Percentiles rank a stretch among this genome's conserved stretches.
Evolutionary conservation across 2,797 vertebrate genomes (phyloP).

Genomic region (Cercopithecus neglectus): DNA sequence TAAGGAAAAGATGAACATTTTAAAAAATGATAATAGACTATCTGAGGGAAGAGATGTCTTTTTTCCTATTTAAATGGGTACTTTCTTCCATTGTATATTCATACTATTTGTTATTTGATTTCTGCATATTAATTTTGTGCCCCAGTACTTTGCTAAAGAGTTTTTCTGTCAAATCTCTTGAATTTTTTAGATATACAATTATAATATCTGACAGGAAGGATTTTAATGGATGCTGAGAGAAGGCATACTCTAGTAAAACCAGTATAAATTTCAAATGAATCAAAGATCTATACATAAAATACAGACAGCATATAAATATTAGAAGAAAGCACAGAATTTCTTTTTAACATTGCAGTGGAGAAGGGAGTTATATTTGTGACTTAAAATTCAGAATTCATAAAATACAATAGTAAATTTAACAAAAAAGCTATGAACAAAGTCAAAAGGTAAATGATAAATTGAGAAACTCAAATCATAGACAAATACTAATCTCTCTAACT

Average conservation of each 20-base stretch:
- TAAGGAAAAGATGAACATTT: neutral
- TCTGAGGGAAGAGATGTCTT: neutral
- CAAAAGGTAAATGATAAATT: neutral
- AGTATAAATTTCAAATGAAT: slow-evolving; percentile 41
- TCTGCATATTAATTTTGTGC: slow-evolving; percentile 48
- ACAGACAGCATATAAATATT: neutral
- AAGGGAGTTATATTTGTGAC: neutral
- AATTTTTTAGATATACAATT: slow-evolving; percentile 36
- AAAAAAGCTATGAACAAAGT: slow-evolving; percentile 27
- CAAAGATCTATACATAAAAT: slow-evolving; percentile 5
- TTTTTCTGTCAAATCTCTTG: slow-evolving; percentile 15
- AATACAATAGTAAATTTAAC: slow-evolving; percentile 32
- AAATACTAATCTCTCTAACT: slow-evolving; percentile 1
- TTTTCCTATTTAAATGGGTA: neutral
- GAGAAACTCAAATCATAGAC: neutral
- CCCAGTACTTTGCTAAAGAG: neutral
- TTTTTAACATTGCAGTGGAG: neutral
- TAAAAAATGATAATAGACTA: neutral
- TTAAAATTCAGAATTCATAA: slow-evolving; percentile 24
- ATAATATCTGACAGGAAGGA: neutral
- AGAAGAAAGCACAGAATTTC: neutral
- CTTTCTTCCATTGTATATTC: slow-evolving; percentile 3
- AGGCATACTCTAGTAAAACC: neutral
- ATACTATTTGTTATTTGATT: neutral
- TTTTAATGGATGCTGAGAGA: neutral